Percentiles rank a stretch among this genome's conserved stretches.
Evolutionary conservation across 2,888 invertebrate genomes (phyloP).

Genomic region (Gymnocheta viridis): DNA sequence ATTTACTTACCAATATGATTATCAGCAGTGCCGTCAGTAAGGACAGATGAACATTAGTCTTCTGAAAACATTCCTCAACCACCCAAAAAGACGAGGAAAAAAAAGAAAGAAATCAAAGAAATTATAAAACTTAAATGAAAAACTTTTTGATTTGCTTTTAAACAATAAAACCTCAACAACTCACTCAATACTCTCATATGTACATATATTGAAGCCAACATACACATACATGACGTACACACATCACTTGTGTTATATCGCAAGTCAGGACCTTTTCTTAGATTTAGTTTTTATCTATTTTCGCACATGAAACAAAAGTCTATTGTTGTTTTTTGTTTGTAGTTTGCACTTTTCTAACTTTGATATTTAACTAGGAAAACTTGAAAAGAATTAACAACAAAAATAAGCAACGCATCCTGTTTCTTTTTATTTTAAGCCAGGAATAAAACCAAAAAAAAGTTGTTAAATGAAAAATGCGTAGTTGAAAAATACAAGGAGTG

Average conservation of each 20-base stretch:
- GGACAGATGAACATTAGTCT: constrained; percentile 40
- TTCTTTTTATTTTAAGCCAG: constrained; percentile 1
- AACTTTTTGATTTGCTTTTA: constrained; percentile 66
- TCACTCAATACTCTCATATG: neutral
- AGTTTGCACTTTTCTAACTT: constrained; percentile 27
- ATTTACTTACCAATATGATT: constrained; percentile 5
- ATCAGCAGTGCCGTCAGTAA: constrained; percentile 32
- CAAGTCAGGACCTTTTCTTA: constrained; percentile 10
- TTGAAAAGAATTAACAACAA: constrained; percentile 8
- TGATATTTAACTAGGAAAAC: constrained; percentile 7
- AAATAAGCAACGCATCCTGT: constrained; percentile 26
- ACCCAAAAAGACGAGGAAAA: neutral
- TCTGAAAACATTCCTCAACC: constrained; percentile 52
- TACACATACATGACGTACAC: neutral
- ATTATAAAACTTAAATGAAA: constrained; percentile 70
- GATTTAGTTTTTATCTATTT: constrained; percentile 53
- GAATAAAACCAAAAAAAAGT: constrained; percentile 30
- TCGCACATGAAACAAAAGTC: constrained; percentile 63
- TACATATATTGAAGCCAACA: neutral
- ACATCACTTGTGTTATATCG: neutral
- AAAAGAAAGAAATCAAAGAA: constrained; percentile 40
- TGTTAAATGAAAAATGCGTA: constrained; percentile 73
- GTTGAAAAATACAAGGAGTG: constrained; percentile 42
- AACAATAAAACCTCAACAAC: constrained; percentile 64
- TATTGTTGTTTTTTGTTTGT: constrained; percentile 25